These are phyloP conservation scores for Achatina immaculata DNA, from an alignment of 1,140 invertebrate genomes.

Conservation along the genomic window DNA sequence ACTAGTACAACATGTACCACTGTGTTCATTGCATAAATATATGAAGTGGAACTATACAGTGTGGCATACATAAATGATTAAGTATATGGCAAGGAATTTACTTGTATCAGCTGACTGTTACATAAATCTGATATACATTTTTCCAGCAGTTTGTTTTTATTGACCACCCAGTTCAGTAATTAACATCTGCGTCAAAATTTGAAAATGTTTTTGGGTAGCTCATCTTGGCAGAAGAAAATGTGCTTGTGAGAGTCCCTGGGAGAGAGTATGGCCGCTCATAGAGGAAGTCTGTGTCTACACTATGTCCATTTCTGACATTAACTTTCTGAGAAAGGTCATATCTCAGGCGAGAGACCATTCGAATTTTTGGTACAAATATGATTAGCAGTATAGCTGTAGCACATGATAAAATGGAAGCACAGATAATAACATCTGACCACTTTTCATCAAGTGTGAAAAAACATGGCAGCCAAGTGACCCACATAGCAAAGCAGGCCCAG, in stretches of 20 bases:
- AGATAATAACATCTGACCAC: constrained; percentile 74
- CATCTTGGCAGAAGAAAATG: constrained; percentile 56
- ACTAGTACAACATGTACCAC: no score
- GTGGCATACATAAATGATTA: no score
- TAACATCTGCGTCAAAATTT: constrained; percentile 60
- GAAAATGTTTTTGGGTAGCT: constrained; percentile 55
- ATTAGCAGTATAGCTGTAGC: constrained; percentile 74
- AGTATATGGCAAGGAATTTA: no score
- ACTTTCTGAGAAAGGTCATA: constrained; percentile 56
- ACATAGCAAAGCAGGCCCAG: constrained; percentile 71
- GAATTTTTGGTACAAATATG: constrained; percentile 76
- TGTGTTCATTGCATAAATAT: no score
- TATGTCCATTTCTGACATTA: constrained; percentile 53
- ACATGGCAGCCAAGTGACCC: constrained; percentile 74
- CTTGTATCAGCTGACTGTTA: no score
- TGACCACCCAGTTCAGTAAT: no score
- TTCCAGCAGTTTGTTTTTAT: no score
- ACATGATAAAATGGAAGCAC: constrained; percentile 74
- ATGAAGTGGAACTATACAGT: no score
- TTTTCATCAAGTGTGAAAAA: constrained; percentile 71
- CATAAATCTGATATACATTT: no score
- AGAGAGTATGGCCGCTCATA: constrained; percentile 64
- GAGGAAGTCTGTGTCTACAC: constrained; percentile 61
- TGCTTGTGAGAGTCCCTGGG: constrained; percentile 51
- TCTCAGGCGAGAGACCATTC: constrained; percentile 73